Evolutionary conservation across 2,888 invertebrate genomes (phyloP).

Genomic region (Plebejus anna): DNA sequence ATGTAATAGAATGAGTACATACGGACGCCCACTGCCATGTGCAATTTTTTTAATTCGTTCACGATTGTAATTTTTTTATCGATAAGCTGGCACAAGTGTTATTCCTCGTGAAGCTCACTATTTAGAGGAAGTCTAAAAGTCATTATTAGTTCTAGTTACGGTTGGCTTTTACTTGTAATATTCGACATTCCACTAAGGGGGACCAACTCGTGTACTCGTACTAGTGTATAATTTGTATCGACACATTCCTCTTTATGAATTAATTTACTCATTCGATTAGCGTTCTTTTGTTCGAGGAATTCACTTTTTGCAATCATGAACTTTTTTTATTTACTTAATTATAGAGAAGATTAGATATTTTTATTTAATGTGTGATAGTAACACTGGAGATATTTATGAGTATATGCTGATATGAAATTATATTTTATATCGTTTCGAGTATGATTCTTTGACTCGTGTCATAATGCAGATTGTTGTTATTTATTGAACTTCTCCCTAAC

Average conservation of each 20-base stretch:
- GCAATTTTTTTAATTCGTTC: constrained; percentile 66
- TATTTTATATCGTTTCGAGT: constrained; percentile 71
- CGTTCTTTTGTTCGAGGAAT: constrained; percentile 41
- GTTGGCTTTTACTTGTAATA: constrained; percentile 32
- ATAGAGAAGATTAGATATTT: constrained; percentile 76
- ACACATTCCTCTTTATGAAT: constrained; percentile 28
- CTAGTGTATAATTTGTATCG: constrained; percentile 7
- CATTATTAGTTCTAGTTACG: constrained; percentile 31
- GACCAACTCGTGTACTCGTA: constrained; percentile 51
- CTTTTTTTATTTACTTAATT: constrained; percentile 70
- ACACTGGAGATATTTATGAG: constrained; percentile 75
- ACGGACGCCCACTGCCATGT: constrained; percentile 69
- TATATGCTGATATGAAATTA: constrained; percentile 68
- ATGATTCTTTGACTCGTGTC: constrained; percentile 68
- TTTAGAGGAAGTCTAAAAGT: constrained; percentile 30
- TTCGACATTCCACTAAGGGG: constrained; percentile 73
- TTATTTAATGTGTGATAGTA: constrained; percentile 76
- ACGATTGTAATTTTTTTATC: constrained; percentile 61
- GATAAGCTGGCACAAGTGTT: constrained; percentile 54
- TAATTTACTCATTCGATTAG: constrained; percentile 33
- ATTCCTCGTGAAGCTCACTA: constrained; percentile 60
- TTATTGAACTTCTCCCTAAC: constrained; percentile 52
- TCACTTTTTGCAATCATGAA: constrained; percentile 69
- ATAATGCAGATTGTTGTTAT: constrained; percentile 73
- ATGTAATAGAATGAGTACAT: constrained; percentile 68